Evolutionary conservation across 2,888 invertebrate species (phyloP).

Genomic region (Tricholauxania praeusta): DNA sequence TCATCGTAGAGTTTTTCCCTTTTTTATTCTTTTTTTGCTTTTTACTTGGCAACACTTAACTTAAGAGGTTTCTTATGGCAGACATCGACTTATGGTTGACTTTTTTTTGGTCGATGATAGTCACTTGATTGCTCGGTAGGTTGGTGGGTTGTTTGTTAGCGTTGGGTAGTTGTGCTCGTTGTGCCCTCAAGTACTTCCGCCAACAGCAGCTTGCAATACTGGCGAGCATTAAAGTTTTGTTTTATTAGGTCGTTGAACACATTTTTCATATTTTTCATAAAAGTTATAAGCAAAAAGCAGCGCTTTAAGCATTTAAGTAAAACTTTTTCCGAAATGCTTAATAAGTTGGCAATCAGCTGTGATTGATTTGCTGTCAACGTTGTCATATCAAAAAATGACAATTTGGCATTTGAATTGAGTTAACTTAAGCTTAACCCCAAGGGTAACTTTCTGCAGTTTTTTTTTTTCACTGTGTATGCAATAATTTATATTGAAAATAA

Average conservation of each 20-base stretch:
- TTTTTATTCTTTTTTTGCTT: background rate
- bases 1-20: background rate
- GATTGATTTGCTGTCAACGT: too few species aligned
- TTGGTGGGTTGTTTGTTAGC: background rate
- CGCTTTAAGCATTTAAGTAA: too few species aligned
- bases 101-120: conserved; percentile 15
- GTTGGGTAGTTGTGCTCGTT: background rate
- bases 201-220: conserved; percentile 44
- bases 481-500: too few species aligned
- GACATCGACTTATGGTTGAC: conserved; percentile 25
- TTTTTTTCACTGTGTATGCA: too few species aligned
- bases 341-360: conserved; percentile 21
- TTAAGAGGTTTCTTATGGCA: conserved; percentile 38
- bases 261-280: too few species aligned
- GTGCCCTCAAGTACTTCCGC: conserved; percentile 49
- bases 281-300: too few species aligned
- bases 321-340: too few species aligned
- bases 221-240: too few species aligned
- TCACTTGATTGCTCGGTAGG: background rate
- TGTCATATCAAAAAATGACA: conserved; percentile 19
- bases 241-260: too few species aligned
- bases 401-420: background rate
- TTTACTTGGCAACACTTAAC: conserved; percentile 20
- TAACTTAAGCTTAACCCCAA: too few species aligned
- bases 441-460: too few species aligned